Evolutionary conservation across 2,797 vertebrate species (phyloP), one percentile per base, ranked within the genome.

Genomic region (Diplodus sargus): DNA sequence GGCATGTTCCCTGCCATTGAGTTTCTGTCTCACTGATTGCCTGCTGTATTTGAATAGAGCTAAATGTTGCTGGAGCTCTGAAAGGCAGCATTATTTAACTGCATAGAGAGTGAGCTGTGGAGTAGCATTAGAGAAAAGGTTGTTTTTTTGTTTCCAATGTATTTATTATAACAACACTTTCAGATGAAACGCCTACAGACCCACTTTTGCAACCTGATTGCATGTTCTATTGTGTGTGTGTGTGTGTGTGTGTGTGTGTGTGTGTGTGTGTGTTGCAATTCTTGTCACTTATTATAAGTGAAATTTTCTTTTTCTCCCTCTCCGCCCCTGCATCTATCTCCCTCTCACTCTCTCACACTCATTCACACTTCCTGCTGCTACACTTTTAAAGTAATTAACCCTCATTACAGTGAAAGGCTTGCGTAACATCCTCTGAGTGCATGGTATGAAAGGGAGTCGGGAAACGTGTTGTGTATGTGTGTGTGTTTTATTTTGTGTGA

Each of bases 281-380:
- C 65, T 52, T 60, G 70, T 30, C 34, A 20, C 17, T 25, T 18
- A 53, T 51, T 52, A 4, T 76, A 48, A 54, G 11, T 42, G n/a
- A 57, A 20, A 48, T 83, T 34, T 47, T 30, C 7, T 60, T 22
- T 49, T 10, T 66, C 18, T 72, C 20, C 20, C 18, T 64, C 56
- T 20, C 28, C 48, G 17, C 10, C 54, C 39, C 61, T n/a, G 6
- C 66, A 4, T 43, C 11, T 70, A 4, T 43, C 11, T 67, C 62
- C 43, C 48, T 54, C 39, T 48, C 20, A 2, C 63, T 49, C 68
- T 73, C 39, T 60, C 51, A 60, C 78, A 23, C 56, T 68, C 74
- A 70, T 62, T 85, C 79, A 69, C 82, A 86, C 74, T 87, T 93
- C 90, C 88, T 92, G 89, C 87, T 87, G 85, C 81, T 82, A 58